Evolutionary conservation across 2,113 vertebrate species (phyloP), one percentile per base, ranked within the genome.

Genomic region (Oenanthe oenanthe): DNA sequence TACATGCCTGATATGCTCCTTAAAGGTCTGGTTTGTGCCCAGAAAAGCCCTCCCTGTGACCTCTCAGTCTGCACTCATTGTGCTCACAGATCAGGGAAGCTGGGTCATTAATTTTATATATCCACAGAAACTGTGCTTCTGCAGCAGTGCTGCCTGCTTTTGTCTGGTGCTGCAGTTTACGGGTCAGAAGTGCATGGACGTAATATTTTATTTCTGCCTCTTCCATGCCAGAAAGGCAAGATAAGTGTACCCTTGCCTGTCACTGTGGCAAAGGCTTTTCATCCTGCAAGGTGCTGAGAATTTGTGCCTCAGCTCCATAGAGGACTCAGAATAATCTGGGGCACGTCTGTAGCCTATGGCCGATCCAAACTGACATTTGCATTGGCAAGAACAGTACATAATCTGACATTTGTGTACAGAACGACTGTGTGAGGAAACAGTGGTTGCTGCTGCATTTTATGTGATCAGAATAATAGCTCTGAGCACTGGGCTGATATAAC

Each of bases 401-500:
- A 88, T 85, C 50, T 93, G 93, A 87, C 93, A 77, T 89, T 94
- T 91, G 70, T 91, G 47, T 77, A 57, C 63, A 31, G 81, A 91
- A 88, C 1, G 25, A 75, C 42, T 78, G 45, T 63, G 75, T 77
- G 63, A 88, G 56, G 45, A 88, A 92, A 73, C 68, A 66, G 38
- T 56, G 65, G 56, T 88, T 83, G 54, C 88, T 76, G 50, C 67
- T 42, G 45, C 47, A 16, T 93, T 92, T 88, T 66, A 25, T 88
- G 60, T 60, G 86, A 60, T 89, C 43, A 29, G 76, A 97, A 78
- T 91, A 48, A 60, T 84, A 31, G 58, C 43, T 91, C 77, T 50
- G 54, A 83, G 58, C 3, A 1, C 51, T 63, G 62, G 58, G 47
- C 83, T 95, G 71, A 77, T 65, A 29, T 6, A 63, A 58, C 38